A percentile compares a stretch with the other conserved stretches of the same genome.
Conservation (phyloP, 1,140 invertebrate genomes). For the Hypsibius dujardini region DNA sequence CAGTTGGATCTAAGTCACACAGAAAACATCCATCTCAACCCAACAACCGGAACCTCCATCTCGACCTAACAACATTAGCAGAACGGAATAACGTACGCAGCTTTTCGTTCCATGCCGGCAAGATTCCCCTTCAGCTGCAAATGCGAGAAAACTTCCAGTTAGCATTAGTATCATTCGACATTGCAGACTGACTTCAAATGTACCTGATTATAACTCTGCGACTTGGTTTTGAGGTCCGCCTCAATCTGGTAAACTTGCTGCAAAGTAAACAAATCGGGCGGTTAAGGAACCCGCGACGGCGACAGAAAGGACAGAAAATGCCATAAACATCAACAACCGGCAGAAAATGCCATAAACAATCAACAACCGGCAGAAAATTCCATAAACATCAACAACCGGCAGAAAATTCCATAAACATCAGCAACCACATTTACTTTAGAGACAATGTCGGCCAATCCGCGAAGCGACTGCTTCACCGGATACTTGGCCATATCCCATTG, state of each 20-base stretch:
- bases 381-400: too few relatives aligned
- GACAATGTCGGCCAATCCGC: conserved; percentile 92
- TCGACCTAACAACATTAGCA: neutral
- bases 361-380: conserved; percentile 8
- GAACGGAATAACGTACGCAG: conserved; percentile 54
- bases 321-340: neutral
- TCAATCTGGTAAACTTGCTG: conserved; percentile 92
- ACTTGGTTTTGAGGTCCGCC: conserved; percentile 86
- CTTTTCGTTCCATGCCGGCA: conserved; percentile 91
- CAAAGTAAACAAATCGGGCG: conserved; percentile 23
- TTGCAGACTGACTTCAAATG: too few relatives aligned
- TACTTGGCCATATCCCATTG: conserved; percentile 99
- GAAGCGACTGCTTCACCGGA: conserved; percentile 89
- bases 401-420: neutral
- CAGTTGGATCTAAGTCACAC: conserved; percentile 17
- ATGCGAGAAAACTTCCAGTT: too few relatives aligned
- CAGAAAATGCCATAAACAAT: neutral
- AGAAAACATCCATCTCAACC: neutral
- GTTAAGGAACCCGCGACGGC: too few relatives aligned
- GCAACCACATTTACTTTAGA: conserved; percentile 48
- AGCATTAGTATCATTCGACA: too few relatives aligned
- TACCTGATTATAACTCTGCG: conserved; percentile 70
- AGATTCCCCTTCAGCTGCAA: conserved; percentile 75
- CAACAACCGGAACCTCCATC: too few relatives aligned
- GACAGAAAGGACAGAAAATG: neutral